Percentiles rank a stretch among this genome's conserved stretches.
phyloP scores from a whole-genome alignment of 1,140 invertebrate genomes.

The Trichogramma pretiosum region DNA sequence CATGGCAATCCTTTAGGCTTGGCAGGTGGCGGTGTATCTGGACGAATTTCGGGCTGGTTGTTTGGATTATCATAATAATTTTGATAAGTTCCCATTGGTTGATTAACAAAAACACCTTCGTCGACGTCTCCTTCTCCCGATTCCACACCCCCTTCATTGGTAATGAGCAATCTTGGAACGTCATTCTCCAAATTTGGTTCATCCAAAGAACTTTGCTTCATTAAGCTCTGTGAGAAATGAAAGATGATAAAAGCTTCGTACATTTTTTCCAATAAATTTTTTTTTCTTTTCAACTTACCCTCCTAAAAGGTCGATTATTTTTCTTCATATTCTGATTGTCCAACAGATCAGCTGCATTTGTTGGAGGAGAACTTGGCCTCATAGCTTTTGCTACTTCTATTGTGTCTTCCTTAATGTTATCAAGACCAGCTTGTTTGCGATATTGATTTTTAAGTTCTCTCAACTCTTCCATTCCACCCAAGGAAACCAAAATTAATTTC shows the following conservation, averaged over 20 bases:
- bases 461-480: slow-evolving; percentile 80
- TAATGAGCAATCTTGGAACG: slow-evolving; percentile 24
- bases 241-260: slow-evolving; percentile 19
- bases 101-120: slow-evolving; percentile 23
- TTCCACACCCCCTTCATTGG: slow-evolving; percentile 45
- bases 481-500: slow-evolving; percentile 84
- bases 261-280: slow-evolving; percentile 4
- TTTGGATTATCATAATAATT: slow-evolving; percentile 32
- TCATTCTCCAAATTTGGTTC: slow-evolving; percentile 53
- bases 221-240: slow-evolving; percentile 55
- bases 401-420: slow-evolving; percentile 80
- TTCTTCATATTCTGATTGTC: slow-evolving; percentile 79
- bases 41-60: slow-evolving; percentile 33
- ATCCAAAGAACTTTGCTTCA: slow-evolving; percentile 90
- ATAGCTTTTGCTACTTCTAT: slow-evolving; percentile 86
- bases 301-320: slow-evolving; percentile 53
- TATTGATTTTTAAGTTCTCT: slow-evolving; percentile 66
- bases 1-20: slow-evolving; percentile 68
- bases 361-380: slow-evolving; percentile 89
- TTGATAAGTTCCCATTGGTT: slow-evolving; percentile 24
- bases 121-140: slow-evolving; percentile 35
- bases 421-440: slow-evolving; percentile 61
- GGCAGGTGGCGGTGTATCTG: slow-evolving; percentile 40
- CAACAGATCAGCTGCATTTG: slow-evolving; percentile 82
- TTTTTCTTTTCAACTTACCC: slow-evolving; percentile 42